These are phyloP conservation scores for Drosophila imparisetae DNA, from an alignment of 2,888 invertebrate genomes.

Conservation along the genomic window DNA sequence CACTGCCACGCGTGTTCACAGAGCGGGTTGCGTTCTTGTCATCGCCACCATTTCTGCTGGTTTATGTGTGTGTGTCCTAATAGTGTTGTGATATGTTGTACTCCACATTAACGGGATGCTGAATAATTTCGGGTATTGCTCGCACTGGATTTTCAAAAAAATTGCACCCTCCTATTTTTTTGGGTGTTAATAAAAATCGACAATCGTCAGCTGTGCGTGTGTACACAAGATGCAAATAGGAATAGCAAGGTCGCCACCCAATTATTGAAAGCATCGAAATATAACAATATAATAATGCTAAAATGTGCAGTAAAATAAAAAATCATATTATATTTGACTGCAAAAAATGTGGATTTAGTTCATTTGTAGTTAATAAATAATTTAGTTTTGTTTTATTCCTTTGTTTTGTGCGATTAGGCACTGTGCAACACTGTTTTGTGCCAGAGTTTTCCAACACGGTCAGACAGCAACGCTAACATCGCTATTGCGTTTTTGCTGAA, in stretches of 20 bases:
- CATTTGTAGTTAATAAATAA: background rate
- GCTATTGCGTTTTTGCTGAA: slow-evolving; percentile 60
- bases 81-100: slow-evolving; percentile 53
- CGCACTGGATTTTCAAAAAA: slow-evolving; percentile 1
- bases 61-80: slow-evolving; percentile 3
- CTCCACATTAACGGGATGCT: slow-evolving; percentile 15
- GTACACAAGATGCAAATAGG: background rate
- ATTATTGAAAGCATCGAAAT: background rate
- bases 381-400: slow-evolving; percentile 26
- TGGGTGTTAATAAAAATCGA: slow-evolving; percentile 2
- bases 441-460: slow-evolving; percentile 49
- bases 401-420: slow-evolving; percentile 33
- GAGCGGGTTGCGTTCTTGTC: slow-evolving; percentile 42
- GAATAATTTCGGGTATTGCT: background rate
- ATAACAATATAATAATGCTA: background rate
- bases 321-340: background rate
- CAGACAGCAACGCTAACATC: slow-evolving; percentile 67
- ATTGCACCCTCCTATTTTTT: background rate
- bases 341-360: background rate
- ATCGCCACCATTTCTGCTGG: slow-evolving; percentile 38
- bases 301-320: background rate
- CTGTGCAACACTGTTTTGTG: slow-evolving; percentile 45
- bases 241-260: background rate
- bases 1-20: slow-evolving; percentile 73
- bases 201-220: slow-evolving; percentile 18